These are phyloP conservation scores for Enteromius trimaculatus DNA, from an alignment of 2,797 vertebrate species.

Conservation along the genomic window DNA sequence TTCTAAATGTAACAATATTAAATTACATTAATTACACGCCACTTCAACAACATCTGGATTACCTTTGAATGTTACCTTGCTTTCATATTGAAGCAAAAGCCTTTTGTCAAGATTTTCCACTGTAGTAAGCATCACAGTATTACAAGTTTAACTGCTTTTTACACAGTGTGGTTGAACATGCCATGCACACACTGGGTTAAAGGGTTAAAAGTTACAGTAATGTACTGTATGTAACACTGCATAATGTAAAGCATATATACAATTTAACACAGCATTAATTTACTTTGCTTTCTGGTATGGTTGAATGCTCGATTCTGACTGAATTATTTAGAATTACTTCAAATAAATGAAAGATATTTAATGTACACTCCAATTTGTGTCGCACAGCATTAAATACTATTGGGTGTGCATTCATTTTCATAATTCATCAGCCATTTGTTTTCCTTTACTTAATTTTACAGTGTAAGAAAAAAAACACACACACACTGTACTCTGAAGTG, in stretches of 20 bases:
- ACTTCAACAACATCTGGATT: neutral
- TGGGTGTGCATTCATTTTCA: neutral
- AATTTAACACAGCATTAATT: neutral
- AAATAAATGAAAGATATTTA: neutral
- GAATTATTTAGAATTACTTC: neutral
- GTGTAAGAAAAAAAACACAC: neutral
- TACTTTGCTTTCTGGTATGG: neutral
- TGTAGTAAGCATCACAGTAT: neutral
- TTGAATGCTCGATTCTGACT: neutral
- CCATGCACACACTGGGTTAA: neutral
- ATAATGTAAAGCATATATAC: neutral
- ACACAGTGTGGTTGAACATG: neutral
- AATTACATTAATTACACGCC: neutral
- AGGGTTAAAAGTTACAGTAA: neutral
- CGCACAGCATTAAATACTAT: neutral
- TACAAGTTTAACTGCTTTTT: neutral
- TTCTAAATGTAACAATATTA: neutral
- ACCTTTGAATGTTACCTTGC: neutral
- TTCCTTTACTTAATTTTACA: neutral
- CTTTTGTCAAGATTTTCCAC: neutral
- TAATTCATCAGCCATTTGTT: neutral
- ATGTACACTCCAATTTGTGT: neutral
- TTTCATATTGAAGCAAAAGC: neutral
- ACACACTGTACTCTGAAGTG: neutral
- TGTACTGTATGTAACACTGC: neutral